Evolutionary conservation across 2,888 invertebrate genomes (phyloP), one percentile per base, ranked within the genome.

Genomic region (Koerneria pararmatus): DNA sequence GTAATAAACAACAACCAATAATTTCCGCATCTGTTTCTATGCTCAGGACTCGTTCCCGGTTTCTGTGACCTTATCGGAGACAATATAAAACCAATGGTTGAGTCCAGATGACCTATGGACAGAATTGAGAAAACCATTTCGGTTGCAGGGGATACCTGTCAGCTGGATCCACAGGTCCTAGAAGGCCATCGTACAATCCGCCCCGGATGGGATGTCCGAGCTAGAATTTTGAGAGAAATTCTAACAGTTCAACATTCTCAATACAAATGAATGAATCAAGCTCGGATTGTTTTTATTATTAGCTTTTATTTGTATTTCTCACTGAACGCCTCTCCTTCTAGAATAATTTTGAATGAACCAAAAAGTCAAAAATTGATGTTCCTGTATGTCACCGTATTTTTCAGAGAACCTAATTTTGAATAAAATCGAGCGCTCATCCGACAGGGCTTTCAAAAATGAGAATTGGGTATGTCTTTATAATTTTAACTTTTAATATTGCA

Each of bases 181-280:
- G 86, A 2, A 88, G 87, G 60, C 89, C 88, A 84, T 98, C 97
- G 84, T 97, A 93, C 0, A 97, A 86, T n/a, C 97, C 97, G 32
- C 91, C 91, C 5, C 69, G 65, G 41, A 81, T 71, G 1, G 82
- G 78, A 51, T 76, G 75, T 11, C 80, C 80, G 27, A 77, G 71
- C 81, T 81, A n/a, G n/a, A n/a, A n/a, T n/a, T n/a, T n/a, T 24
- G 27, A 51, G 51, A 8, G 24, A 27, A 27, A 6, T 51, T 51
- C 24, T 51, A 46, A 11, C n/a, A 46, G 15, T n/a, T 11, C 15
- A 15, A 46, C 11, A 46, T 15, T 46, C 15, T 11, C 46, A 46
- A 11, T 15, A 11, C 11, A n/a, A 11, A 46, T 46, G 15, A 15
- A 15, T 11, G n/a, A 34, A 37, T 15, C n/a, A n/a, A n/a, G n/a